Base-by-base conservation (phyloP, 1,140 invertebrate species). In the Papilio aristodemus region DNA sequence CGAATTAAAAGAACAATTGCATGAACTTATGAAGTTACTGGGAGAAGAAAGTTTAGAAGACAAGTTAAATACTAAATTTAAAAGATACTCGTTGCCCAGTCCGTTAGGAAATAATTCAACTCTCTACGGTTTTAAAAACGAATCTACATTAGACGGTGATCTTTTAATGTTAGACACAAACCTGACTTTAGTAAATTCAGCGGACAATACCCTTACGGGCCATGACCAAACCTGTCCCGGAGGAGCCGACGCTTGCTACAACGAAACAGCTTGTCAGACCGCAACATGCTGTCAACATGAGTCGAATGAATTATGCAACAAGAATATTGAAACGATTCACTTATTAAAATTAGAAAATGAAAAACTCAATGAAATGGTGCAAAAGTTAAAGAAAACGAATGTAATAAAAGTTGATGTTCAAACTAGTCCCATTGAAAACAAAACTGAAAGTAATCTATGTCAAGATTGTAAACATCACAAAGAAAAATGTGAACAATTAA, bases 81-180 rank as follows among this genome's bases (percentile, higher is more conserved):
- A 88, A 72, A 81, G 80, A 71, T 85, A 73, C 69, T 87, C 83
- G 6, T 74, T 86, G 6, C 84, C 80, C 17, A 83, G 79, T 71
- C 69, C 80, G 17, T 71, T 87, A 67, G 82, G 86, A 17, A 80
- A 68, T 22, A 85, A 76, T 67, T 69, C 71, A n/a, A 73, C 77
- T 8, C 27, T 80, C 22, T 66, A 74, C 37, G 79, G 71, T 72
- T 80, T 83, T 25, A 88, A 82, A 77, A 87, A 88, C 43, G 87
- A 91, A 67, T 88, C 87, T 58, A 88, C 74, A 22, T 78, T 89
- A 60, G 89, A 90, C 72, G 79, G 85, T 22, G 87, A 91, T 76
- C 75, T 89, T 37, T 79, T 91, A 60, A 91, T 91, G 86, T 73
- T 91, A 68, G 89, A 91, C 60, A 90, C 87, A 37, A 91, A 91